Base-by-base conservation (phyloP, 2,113 vertebrate genomes). In the Vireo altiloquus region DNA sequence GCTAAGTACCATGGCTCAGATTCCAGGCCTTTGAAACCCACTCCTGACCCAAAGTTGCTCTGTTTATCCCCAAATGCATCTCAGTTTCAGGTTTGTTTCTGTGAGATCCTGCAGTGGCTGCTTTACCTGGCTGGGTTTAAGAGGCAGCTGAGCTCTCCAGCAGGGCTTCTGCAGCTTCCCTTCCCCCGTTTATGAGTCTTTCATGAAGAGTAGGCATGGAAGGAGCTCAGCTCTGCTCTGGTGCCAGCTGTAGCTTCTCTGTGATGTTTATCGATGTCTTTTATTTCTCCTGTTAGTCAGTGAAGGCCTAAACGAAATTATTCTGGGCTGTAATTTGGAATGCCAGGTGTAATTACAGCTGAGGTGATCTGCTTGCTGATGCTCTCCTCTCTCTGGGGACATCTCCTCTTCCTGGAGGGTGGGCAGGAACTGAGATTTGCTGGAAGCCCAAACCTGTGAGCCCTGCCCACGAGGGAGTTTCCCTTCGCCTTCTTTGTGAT, bases 331-430 rank as follows among this genome's bases (percentile, higher is more conserved):
- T 49, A 39, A 76, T 93, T 90, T 91, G 79, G 39, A 75, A 80
- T 37, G 85, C 80, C 96, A 95, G 75, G 80, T 70, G 54, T 85
- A 85, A 95, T 95, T 96, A 87, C 3, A 20, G 47, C 85, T 69
- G 77, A 83, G 84, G 47, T 52, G 27, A 78, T 82, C 35, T 72
- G 52, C 40, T 69, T 33, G 19, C 22, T 52, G 11, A 37, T 46
- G 50, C 54, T 83, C 60, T 95, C 61, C 44, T 16, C 25, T 27
- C 56, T 46, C 37, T 64, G 35, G 77, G 35, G 64, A 46, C n/a
- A 37, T 47, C 59, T 7, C 53, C 78, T 77, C 11, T 4, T 70
- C 77, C 69, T 94, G 57, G 42, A 39, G 65, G 60, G 28, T 18
- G 44, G 72, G 42, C 28, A 33, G 63, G 66, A 92, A 35, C 39